Evolutionary conservation across 2,113 vertebrate species (phyloP), one percentile per base, ranked within the genome.

Genomic region (Neotragus pygmaeus): DNA sequence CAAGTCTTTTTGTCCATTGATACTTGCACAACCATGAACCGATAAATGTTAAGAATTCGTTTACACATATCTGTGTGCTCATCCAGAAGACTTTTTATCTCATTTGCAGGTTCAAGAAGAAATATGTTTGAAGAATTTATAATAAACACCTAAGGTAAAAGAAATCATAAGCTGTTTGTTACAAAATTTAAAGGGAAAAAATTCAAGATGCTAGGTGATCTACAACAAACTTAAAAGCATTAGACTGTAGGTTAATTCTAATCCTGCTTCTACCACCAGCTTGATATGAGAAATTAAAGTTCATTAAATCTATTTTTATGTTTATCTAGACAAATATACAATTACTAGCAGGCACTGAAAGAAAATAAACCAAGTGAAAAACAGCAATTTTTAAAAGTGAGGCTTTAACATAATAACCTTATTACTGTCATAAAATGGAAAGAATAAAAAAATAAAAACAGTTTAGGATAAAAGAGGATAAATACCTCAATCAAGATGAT

Each of bases 51-150:
- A 91, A 99, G 99, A 98, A 99, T 99, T 84, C 99, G 99, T 98
- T 99, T 99, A 98, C 99, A 99, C 99, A 99, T 99, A 98, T 99
- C 99, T 1, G 99, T 99, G 73, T 99, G 99, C 86, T 99, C 99
- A 98, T 99, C 99, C 98, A 99, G 98, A 82, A 99, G 99, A 91
- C 97, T 98, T 98, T 99, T 99, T 98, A 99, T 99, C 97, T 99
- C 99, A 97, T 99, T 99, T 95, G 99, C 99, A 87, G 99, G 99
- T 98, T 99, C 99, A 98, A 99, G 98, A 81, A 99, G 99, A 98
- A 99, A 99, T 96, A 99, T 99, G 78, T 99, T 99, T 97, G 99
- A 99, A 91, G 99, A 99, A 98, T 99, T 99, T 97, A 99, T 99
- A 98, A 99, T 99, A 98, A 99, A 99, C 91, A 99, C 99, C 99